Evolutionary conservation across 2,888 invertebrate species (phyloP), one percentile per base, ranked within the genome.

Genomic region (Dicycla oo): DNA sequence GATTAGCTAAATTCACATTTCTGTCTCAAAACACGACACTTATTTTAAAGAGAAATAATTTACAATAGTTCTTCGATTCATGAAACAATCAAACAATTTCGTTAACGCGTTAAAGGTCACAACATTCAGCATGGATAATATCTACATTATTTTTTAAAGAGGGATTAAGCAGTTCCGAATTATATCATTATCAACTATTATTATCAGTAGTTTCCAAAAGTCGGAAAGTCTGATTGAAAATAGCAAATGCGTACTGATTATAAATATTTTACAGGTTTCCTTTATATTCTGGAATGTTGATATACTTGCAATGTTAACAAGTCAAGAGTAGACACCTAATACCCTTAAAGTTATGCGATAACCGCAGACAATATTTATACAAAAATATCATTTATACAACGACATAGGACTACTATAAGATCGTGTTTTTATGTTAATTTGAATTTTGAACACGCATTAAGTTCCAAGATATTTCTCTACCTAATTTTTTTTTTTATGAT

Each of bases 361-460:
- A 88, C 86, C 88, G 91, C 91, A 90, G 89, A 92, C 89, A 94
- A 95, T 93, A 94, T 91, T 87, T 94, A 92, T 95, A 95, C 94
- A 95, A 95, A 95, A 95, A 95, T 95, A 95, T 94, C 91, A 93
- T 93, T 93, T 93, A 81, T 89, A 88, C 6, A 45, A 89, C 87
- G n/a, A 86, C 88, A 84, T 88, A 88, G 85, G 88, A 88, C 86
- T 88, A 88, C 85, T 87, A 82, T 88, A 86, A 79, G 82, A 88
- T 89, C 88, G 89, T 90, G 90, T 89, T 87, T 38, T 87, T 84
- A 82, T 83, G 84, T 86, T 85, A 83, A 87, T 85, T 88, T 88
- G 83, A 91, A 91, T 91, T 92, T 91, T 92, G 92, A 94, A 94
- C 93, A 93, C 93, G 91, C 88, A 87, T 88, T 88, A 91, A 92